Conservation (phyloP, 2,888 invertebrate genomes). For the Macroteleia sp. region DNA sequence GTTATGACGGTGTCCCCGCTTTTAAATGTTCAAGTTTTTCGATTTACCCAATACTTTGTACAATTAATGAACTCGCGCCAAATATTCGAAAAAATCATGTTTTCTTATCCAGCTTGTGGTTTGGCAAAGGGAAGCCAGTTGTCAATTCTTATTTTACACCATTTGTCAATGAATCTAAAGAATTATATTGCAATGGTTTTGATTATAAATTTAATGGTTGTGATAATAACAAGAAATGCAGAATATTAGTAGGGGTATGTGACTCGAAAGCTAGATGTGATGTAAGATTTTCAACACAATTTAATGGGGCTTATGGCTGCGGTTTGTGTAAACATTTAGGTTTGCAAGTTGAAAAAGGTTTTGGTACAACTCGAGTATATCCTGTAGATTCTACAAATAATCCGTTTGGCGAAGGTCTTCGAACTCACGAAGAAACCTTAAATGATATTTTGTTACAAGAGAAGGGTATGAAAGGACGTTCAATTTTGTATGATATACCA, state of each 20-base stretch:
- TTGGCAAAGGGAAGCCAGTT: conserved; percentile 40
- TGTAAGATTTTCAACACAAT: conserved; percentile 32
- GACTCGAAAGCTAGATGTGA: conserved; percentile 53
- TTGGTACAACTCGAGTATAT: conserved; percentile 38
- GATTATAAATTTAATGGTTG: conserved; percentile 28
- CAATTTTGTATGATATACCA: conserved; percentile 34
- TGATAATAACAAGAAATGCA: conserved; percentile 35
- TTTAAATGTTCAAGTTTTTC: conserved; percentile 43
- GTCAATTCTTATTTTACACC: conserved; percentile 53
- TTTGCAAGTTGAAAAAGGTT: conserved; percentile 42
- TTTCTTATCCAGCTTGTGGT: conserved; percentile 30
- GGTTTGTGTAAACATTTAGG: conserved; percentile 55
- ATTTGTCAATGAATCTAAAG: conserved; percentile 43
- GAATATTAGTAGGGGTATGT: conserved; percentile 41
- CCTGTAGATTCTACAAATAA: conserved; percentile 32
- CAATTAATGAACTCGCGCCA: conserved; percentile 41
- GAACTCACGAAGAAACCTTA: conserved; percentile 29
- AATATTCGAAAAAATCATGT: conserved; percentile 7
- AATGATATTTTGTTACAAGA: background rate
- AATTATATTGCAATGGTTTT: conserved; percentile 30
- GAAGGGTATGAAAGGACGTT: conserved; percentile 37
- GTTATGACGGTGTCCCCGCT: conserved; percentile 52
- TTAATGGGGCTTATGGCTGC: conserved; percentile 59
- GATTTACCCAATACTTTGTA: conserved; percentile 35
- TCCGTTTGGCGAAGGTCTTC: conserved; percentile 40